Conservation (phyloP, 92 coral and sea anemone genomes). For the Meandrina meandrites region DNA sequence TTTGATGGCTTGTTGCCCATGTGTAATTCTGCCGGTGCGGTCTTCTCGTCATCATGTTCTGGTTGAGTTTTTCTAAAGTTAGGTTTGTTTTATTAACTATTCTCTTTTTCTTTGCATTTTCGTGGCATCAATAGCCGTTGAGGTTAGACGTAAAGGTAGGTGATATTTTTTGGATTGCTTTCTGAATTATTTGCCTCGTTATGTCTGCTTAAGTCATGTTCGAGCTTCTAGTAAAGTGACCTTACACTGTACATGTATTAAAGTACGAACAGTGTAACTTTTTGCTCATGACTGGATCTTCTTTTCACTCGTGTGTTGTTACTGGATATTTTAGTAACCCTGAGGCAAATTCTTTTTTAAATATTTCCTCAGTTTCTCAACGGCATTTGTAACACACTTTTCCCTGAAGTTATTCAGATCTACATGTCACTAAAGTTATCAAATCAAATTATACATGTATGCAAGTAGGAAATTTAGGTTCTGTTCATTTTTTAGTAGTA, state of each 20-base stretch:
- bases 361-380: background rate
- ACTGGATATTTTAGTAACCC: background rate
- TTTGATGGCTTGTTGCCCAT: background rate
- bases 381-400: no score
- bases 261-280: background rate
- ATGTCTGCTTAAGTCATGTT: background rate
- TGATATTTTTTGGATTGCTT: background rate
- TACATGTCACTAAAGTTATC: no score
- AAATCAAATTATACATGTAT: no score
- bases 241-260: no score
- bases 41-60: background rate
- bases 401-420: no score
- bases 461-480: background rate
- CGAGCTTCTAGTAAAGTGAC: background rate
- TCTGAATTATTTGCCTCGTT: background rate
- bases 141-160: slow-evolving; percentile 88
- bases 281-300: background rate
- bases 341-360: no score
- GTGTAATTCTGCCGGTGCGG: background rate
- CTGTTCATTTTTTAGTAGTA: background rate
- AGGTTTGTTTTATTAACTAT: background rate
- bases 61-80: background rate
- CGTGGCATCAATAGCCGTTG: slow-evolving; percentile 65
- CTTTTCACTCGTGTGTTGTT: background rate
- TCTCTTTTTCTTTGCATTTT: slow-evolving; percentile 21